Conservation (phyloP, 2,888 invertebrate genomes). For the Andrena fulva region DNA sequence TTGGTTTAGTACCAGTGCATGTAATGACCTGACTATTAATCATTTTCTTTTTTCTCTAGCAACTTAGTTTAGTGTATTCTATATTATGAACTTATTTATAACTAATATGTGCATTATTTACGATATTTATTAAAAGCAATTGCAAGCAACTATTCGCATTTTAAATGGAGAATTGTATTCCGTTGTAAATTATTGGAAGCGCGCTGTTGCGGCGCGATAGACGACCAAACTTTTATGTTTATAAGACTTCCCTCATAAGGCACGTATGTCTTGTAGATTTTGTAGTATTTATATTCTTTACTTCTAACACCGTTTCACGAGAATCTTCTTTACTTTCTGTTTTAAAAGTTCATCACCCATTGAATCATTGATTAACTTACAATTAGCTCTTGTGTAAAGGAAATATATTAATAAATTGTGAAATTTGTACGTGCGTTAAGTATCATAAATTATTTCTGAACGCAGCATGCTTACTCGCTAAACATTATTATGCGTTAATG, state of each 20-base stretch:
- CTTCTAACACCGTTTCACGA: constrained; percentile 58
- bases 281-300: constrained; percentile 75
- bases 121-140: constrained; percentile 80
- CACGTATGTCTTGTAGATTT: constrained; percentile 72
- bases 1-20: constrained; percentile 64
- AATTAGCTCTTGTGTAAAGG: constrained; percentile 62
- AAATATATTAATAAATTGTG: constrained; percentile 69
- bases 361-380: constrained; percentile 38
- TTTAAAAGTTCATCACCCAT: constrained; percentile 32
- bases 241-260: constrained; percentile 49
- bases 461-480: constrained; percentile 22
- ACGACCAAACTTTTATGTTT: constrained; percentile 67
- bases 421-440: constrained; percentile 47
- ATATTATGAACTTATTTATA: constrained; percentile 78
- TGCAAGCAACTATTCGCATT: constrained; percentile 74
- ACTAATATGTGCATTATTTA: constrained; percentile 78
- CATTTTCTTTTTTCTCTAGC: constrained; percentile 74
- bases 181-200: constrained; percentile 72
- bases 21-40: constrained; percentile 69
- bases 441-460: constrained; percentile 24
- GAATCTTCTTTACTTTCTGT: constrained; percentile 38
- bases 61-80: constrained; percentile 72
- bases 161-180: constrained; percentile 74
- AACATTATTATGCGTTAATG: constrained; percentile 10
- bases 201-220: constrained; percentile 39